Evolutionary conservation across 2,888 invertebrate genomes (phyloP).

Genomic region (Cephalotes varians): DNA sequence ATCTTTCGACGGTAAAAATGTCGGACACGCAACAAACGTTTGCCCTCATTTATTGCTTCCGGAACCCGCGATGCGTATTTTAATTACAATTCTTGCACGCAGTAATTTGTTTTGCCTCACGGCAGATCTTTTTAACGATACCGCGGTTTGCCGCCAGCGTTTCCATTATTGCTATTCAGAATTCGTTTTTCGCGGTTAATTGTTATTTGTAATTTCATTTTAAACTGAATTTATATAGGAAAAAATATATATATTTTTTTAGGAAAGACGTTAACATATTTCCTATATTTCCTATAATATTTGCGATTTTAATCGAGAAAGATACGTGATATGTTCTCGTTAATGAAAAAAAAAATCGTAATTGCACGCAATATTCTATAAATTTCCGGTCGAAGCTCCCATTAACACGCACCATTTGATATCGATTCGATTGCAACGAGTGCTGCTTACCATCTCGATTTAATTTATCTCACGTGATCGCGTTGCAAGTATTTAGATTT

Average conservation of each 20-base stretch:
- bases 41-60: slow-evolving; percentile 43
- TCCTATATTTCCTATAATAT: background rate
- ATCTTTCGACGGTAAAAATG: slow-evolving; percentile 30
- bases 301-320: background rate
- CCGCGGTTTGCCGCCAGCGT: background rate
- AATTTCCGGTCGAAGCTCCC: background rate
- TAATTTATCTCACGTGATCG: slow-evolving; percentile 38
- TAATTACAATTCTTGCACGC: slow-evolving; percentile 50
- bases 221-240: background rate
- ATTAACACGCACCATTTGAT: slow-evolving; percentile 38
- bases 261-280: background rate
- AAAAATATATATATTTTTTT: background rate
- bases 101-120: slow-evolving; percentile 45
- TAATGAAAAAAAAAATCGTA: slow-evolving; percentile 19
- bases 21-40: slow-evolving; percentile 24
- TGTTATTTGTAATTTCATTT: slow-evolving; percentile 22
- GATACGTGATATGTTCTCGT: slow-evolving; percentile 4
- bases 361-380: background rate
- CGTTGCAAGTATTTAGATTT: slow-evolving; percentile 32
- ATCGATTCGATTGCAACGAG: slow-evolving; percentile 29
- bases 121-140: slow-evolving; percentile 32
- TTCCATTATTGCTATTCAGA: slow-evolving; percentile 28
- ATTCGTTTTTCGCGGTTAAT: slow-evolving; percentile 17
- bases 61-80: slow-evolving; percentile 24
- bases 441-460: slow-evolving; percentile 38